Base-by-base conservation (phyloP, 2,113 vertebrate genomes). In the Prietella phreatophila region DNA sequence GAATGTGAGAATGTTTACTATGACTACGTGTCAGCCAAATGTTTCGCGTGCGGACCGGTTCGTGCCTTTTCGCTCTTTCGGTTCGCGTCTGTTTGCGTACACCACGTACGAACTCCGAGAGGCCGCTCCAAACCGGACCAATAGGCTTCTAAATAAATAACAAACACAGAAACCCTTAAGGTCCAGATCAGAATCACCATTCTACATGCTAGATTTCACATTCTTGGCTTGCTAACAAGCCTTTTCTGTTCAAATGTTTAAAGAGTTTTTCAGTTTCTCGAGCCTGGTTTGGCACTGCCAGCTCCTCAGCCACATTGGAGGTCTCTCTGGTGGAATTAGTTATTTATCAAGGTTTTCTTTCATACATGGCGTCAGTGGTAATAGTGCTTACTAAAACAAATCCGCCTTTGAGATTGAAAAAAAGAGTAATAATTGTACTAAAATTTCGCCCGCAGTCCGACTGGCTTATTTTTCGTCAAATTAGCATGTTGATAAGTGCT, bases 401-500 rank as follows among this genome's bases (percentile, higher is more conserved):
- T 85, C 60, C 3, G 53, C n/a, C 82, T 83, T 79, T 55, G 50
- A 80, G 42, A 82, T 53, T 7, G 14, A 60, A 60, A 78, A 9
- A 75, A 55, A 53, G 2, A 14, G 17, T 4, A 47, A 22, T 78
- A 65, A 78, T 47, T 56, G 39, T 69, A 58, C 55, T 56, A 67
- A 47, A 76, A 69, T 67, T 80, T 10, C 76, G 9, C 63, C 63
- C 19, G 6, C 53, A 71, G 39, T 25, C 20, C 20, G 27, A 36
- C 79, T 5, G 13, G 61, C 50, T 81, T 81, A 55, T 50, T 33
- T 47, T 80, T 63, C 13, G 53, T 36, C 56, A 30, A 82, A 87
- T 89, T 71, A 73, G 71, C 84, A 76, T 85, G 83, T 87, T 73
- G 86, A 85, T 89, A 87, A 86, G 60, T 85, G 76, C 80, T 81